phyloP scores from a whole-genome alignment of 2,113 vertebrate species.

The Typhlomys cinereus region DNA sequence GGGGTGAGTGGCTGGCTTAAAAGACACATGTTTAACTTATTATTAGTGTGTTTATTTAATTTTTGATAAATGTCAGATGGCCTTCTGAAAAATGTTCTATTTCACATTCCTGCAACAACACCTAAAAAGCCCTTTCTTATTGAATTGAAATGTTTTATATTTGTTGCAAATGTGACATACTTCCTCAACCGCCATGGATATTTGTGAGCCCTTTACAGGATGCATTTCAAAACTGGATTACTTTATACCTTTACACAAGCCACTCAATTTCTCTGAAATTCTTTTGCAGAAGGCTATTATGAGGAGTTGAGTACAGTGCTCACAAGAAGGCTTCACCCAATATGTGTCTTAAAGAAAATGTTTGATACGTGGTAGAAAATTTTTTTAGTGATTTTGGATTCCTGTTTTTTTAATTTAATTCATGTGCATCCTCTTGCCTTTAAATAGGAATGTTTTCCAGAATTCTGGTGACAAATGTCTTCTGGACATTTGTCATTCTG shows the following conservation, averaged over 20 bases:
- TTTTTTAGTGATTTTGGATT: neutral
- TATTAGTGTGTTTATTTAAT: conserved; percentile 42
- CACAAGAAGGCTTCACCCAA: neutral
- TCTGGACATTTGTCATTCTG: neutral
- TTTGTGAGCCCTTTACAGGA: neutral
- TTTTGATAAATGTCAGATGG: conserved; percentile 30
- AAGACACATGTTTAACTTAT: neutral
- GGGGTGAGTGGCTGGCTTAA: conserved; percentile 8
- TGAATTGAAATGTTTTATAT: neutral
- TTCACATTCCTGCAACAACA: neutral
- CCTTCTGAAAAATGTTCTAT: neutral
- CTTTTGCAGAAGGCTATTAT: neutral
- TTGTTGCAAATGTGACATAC: neutral
- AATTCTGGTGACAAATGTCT: neutral
- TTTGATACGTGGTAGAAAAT: neutral
- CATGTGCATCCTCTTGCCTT: neutral
- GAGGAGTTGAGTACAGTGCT: conserved; percentile 30
- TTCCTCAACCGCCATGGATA: neutral
- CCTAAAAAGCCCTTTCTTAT: neutral
- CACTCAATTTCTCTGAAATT: neutral
- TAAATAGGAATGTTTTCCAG: neutral
- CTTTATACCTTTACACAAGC: neutral
- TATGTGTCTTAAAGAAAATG: neutral
- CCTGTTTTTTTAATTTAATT: neutral
- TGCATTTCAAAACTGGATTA: neutral